Evolutionary conservation across 64 coral and sea anemone genomes (phyloP), one percentile per base, ranked within the genome.

Genomic region (Pachyseris speciosa): DNA sequence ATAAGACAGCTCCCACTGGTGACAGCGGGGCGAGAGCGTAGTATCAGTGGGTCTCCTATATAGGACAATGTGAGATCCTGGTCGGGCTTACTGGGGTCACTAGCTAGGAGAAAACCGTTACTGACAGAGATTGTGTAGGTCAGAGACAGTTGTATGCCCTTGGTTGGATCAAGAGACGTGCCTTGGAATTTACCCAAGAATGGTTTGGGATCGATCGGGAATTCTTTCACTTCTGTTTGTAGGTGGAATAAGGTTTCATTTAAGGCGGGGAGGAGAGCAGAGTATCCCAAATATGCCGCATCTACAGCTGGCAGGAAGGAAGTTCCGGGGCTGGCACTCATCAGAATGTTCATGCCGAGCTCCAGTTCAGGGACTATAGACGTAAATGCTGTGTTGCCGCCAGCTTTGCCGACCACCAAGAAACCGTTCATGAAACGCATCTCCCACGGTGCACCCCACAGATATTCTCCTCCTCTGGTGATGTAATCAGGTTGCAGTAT

Each of bases 361-460:
- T 89, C 49, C 27, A 89, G 36, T 36, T 63, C 39, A 7, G 86
- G 86, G 33, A 74, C 86, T 27, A 88, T 3, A n/a, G 70, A 42
- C 12, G 32, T 58, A 33, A 88, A 89, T 15, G 87, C 40, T 13
- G 72, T 77, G 37, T 89, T 89, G 2, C 74, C 61, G 50, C 87
- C 73, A 17, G 85, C 85, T 65, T 89, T 89, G 6, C 87, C 87
- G 4, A 22, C 33, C n/a, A 78, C 40, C 17, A 89, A 37, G 29
- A 89, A 78, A 0, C 87, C 87, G 36, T 77, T 45, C 5, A 66
- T 51, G 48, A 78, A 89, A n/a, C 72, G 57, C 87, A 89, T 89
- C 73, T 89, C 87, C 72, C 72, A 89, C 39, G 87, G 87, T 36
- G 58, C 72, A 64, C 87, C 87, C 87, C 87, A 89, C 3, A 88